A percentile compares a stretch with the other conserved stretches of the same genome.
These are phyloP conservation scores for Leptinotarsa tumamoca DNA, from an alignment of 2,888 invertebrate genomes.

Conservation along the genomic window DNA sequence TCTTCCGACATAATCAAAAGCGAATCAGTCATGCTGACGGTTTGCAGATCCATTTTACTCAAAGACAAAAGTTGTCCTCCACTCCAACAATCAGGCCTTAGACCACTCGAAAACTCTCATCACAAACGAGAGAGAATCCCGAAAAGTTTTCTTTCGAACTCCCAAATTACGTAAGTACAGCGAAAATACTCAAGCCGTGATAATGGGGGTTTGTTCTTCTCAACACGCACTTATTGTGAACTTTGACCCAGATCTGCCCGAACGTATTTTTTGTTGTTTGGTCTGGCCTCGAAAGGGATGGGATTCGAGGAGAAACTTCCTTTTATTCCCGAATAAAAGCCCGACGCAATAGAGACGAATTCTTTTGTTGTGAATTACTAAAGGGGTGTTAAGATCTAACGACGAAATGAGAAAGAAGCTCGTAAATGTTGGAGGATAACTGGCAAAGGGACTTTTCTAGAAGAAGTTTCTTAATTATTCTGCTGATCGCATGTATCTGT, in stretches of 20 bases:
- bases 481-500: too few species aligned
- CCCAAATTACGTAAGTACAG: neutral
- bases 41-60: neutral
- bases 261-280: neutral
- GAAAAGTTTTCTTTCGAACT: neutral
- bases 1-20: too few species aligned
- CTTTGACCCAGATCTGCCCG: conserved; percentile 4
- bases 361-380: neutral
- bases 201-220: neutral
- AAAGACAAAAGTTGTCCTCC: too few species aligned
- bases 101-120: neutral
- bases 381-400: neutral
- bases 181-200: neutral
- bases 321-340: neutral
- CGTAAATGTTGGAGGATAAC: neutral
- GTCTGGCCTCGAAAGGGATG: neutral
- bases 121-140: neutral
- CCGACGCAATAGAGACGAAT: neutral
- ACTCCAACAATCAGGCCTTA: neutral
- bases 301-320: neutral
- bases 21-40: neutral
- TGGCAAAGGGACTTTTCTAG: neutral
- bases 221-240: neutral
- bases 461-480: neutral
- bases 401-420: neutral